Conservation (phyloP, 2,797 vertebrate species). For the Lerista edwardsae region DNA sequence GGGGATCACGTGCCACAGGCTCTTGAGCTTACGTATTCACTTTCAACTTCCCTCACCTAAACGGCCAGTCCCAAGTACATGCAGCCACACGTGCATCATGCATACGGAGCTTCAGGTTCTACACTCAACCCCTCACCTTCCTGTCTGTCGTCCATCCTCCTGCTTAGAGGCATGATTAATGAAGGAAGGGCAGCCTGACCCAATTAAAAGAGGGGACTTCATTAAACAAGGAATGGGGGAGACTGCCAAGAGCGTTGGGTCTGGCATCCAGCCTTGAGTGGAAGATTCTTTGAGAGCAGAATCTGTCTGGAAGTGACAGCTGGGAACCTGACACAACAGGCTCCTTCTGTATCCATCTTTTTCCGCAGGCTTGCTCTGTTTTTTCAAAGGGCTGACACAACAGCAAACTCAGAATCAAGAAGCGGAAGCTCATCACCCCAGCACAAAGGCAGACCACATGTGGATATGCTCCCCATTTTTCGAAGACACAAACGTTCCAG, state of each 20-base stretch:
- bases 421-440: neutral
- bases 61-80: neutral
- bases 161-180: slow-evolving; percentile 47
- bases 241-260: slow-evolving; percentile 58
- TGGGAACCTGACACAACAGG: neutral
- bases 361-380: neutral
- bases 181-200: slow-evolving; percentile 61
- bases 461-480: no score
- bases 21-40: neutral
- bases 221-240: slow-evolving; percentile 55
- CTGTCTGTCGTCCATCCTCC: slow-evolving; percentile 18
- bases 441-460: neutral
- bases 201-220: slow-evolving; percentile 65
- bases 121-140: slow-evolving; percentile 29
- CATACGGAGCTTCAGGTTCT: neutral
- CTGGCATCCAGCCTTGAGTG: slow-evolving; percentile 55
- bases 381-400: neutral
- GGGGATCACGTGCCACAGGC: neutral
- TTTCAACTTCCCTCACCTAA: neutral
- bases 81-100: neutral
- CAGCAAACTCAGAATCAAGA: neutral
- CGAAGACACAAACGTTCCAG: no score
- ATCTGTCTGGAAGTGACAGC: neutral
- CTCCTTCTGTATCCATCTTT: neutral
- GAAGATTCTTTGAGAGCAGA: neutral